Evolutionary conservation across 2,797 vertebrate species (phyloP), one percentile per base, ranked within the genome.

Genomic region (Lacerta agilis): DNA sequence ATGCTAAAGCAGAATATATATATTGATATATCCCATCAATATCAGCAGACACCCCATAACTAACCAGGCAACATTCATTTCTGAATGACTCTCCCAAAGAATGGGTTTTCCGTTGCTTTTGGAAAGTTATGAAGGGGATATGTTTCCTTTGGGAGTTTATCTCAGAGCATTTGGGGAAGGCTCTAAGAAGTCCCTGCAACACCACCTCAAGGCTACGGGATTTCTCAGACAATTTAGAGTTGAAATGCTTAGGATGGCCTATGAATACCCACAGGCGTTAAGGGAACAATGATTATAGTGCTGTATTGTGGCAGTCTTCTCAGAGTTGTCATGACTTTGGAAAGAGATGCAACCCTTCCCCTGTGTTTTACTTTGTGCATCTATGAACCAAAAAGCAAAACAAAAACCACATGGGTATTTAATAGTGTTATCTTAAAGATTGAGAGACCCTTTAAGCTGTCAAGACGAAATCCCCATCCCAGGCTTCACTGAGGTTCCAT

Each of bases 401-500:
- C 93, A 95, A 96, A 96, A 93, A 93, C 93, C 89, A 92, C 93
- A 87, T 92, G 92, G 93, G 94, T 94, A 96, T 97, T 96, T 96
- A 96, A 97, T 96, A 95, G 95, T 91, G 49, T 95, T 93, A 93
- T 96, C 96, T 96, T 92, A 95, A 97, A 96, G 96, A 96, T 94
- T 92, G 96, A 97, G 95, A 96, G 93, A 92, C 91, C 91, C 95
- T 96, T 96, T 95, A 94, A 87, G 41, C 73, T 90, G 95, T 96
- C 96, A 95, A 96, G 93, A 91, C 90, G 87, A 95, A 95, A 95
- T 93, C 95, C 93, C 25, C 94, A 93, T 95, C 95, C 95, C 88
- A 90, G 93, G 90, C 91, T 91, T 89, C 90, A 79, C 71, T 33
- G 92, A 79, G 94, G 92, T 89, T 95, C 94, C 93, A 92, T 96